A percentile compares a stretch with the other conserved stretches of the same genome.
Evolutionary conservation across 2,113 vertebrate species (phyloP).

Genomic region (Todiramphus chloris): DNA sequence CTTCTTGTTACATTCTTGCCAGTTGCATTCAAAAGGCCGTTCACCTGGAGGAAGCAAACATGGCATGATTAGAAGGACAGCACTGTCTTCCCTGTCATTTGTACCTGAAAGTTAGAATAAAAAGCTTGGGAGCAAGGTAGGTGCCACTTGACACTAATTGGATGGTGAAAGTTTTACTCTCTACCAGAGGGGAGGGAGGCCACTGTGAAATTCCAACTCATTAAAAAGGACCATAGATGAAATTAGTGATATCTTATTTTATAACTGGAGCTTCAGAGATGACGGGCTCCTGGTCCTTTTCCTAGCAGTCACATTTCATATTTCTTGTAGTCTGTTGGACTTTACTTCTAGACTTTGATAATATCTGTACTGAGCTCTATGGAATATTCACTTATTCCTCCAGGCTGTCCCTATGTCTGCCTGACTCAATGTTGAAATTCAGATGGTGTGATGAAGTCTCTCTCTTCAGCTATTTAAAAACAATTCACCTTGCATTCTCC

Average conservation of each 20-base stretch:
- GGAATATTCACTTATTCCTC: background rate
- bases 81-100: background rate
- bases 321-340: background rate
- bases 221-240: background rate
- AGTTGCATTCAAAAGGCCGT: slow-evolving; percentile 93
- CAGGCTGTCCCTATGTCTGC: background rate
- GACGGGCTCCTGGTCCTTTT: background rate
- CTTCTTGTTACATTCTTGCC: slow-evolving; percentile 96
- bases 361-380: background rate
- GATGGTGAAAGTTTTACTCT: background rate
- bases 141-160: background rate
- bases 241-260: background rate
- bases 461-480: background rate
- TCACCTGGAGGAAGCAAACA: slow-evolving; percentile 80
- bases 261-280: background rate
- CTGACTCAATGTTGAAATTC: background rate
- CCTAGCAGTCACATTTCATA: background rate
- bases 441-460: background rate
- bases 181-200: background rate
- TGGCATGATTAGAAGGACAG: background rate
- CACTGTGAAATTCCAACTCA: background rate
- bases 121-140: background rate
- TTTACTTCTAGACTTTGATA: background rate
- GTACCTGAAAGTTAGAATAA: background rate
- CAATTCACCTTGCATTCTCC: background rate